Evolutionary conservation across 2,113 vertebrate species (phyloP), one percentile per base, ranked within the genome.

Genomic region (Saccopteryx bilineata): DNA sequence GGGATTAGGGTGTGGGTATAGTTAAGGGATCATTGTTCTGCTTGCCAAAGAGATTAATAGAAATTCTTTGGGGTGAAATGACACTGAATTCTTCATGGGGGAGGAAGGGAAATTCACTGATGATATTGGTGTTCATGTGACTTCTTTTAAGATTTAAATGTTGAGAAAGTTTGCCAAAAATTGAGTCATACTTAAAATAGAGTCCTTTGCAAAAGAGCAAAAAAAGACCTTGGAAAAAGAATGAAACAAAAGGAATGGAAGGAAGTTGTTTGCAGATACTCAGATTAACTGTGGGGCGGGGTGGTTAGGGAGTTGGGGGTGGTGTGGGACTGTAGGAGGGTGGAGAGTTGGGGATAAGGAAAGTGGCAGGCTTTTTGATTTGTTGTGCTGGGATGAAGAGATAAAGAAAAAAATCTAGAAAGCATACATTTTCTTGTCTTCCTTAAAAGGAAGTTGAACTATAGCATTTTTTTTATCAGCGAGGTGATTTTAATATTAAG

Each of bases 181-280:
- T 23, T 69, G 52, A 68, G 21, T 52, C 69, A 5, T 24, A 33
- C 33, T 86, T 82, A 58, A 74, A 79, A 50, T 72, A 46, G 12
- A 84, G 60, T 48, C n/a, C n/a, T 87, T 75, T 48, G 61, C 46
- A 82, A 63, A 90, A 56, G 31, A 93, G 81, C 39, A 50, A 39
- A 81, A 54, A 68, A 85, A 28, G 28, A 61, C 1, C 17, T 24
- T 50, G 18, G 68, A 19, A 56, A 86, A 71, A 82, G 74, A 46
- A 90, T 48, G 1, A 68, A 72, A 46, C 33, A 33, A 28, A 52
- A 76, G 24, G 9, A 7, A 26, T 89, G 19, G 50, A 85, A 13
- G n/a, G 23, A 14, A 33, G 19, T 2, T 17, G 6, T 88, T 54
- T 83, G 19, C 21, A 93, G 56, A 52, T 19, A 56, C 65, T 74